phyloP scores from a whole-genome alignment of 2,113 vertebrate species.

The Neodontobutis hainanensis region DNA sequence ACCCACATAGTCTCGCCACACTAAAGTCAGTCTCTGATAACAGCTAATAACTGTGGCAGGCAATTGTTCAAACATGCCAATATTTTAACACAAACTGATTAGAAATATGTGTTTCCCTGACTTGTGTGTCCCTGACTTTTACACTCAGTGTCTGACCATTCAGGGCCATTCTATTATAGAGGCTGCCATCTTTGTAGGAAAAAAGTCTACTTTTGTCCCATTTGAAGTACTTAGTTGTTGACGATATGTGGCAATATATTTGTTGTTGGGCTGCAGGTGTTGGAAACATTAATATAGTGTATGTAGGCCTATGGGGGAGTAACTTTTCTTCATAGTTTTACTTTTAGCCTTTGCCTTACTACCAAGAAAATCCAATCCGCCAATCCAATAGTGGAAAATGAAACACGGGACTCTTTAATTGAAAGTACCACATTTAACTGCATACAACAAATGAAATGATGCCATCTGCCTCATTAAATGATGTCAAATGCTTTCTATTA shows the following conservation, averaged over 20 bases:
- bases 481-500: slow-evolving; percentile 20
- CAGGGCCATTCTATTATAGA: too few relatives aligned
- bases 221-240: too few relatives aligned
- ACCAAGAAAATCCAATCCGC: too few relatives aligned
- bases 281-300: too few relatives aligned
- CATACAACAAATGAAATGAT: slow-evolving; percentile 49
- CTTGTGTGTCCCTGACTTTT: slow-evolving; percentile 62
- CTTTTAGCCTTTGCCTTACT: too few relatives aligned
- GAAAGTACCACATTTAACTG: slow-evolving; percentile 39
- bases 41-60: slow-evolving; percentile 50
- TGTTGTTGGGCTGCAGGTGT: too few relatives aligned
- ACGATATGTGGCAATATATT: too few relatives aligned
- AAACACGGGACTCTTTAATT: slow-evolving; percentile 42
- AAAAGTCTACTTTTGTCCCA: too few relatives aligned
- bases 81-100: slow-evolving; percentile 65
- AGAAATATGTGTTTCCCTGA: slow-evolving; percentile 57
- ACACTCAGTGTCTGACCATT: slow-evolving; percentile 15
- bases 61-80: slow-evolving; percentile 65
- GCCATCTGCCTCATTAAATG: slow-evolving; percentile 45
- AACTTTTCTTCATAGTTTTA: too few relatives aligned
- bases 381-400: slow-evolving; percentile 32
- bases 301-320: too few relatives aligned
- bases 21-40: slow-evolving; percentile 60
- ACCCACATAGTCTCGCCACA: slow-evolving; percentile 20
- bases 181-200: slow-evolving; percentile 10